These are phyloP conservation scores for Dynastes maya DNA, from an alignment of 2,888 invertebrate genomes.

Conservation along the genomic window DNA sequence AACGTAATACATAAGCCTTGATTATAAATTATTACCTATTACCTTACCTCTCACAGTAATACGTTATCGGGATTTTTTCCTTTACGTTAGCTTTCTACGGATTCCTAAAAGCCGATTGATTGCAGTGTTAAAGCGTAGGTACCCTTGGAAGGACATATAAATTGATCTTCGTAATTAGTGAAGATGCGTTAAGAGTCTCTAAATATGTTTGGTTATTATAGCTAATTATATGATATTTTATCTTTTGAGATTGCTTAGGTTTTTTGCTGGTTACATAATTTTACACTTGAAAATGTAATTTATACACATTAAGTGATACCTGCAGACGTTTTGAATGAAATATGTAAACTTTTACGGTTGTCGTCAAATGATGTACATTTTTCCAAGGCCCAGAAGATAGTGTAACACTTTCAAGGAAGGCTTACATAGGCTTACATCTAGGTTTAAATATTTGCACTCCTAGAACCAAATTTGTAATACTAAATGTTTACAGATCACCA, in stretches of 20 bases:
- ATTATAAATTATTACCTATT: conserved; percentile 43
- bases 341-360: too few species aligned
- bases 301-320: too few species aligned
- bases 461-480: too few species aligned
- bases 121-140: background rate
- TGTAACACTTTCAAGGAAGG: too few species aligned
- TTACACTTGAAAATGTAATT: background rate
- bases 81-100: conserved; percentile 10
- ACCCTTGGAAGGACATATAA: background rate
- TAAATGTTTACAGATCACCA: too few species aligned
- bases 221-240: background rate
- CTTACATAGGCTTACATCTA: too few species aligned
- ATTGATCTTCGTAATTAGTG: conserved; percentile 14
- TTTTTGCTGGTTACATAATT: background rate
- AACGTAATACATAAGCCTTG: conserved; percentile 28
- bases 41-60: conserved; percentile 5
- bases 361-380: too few species aligned
- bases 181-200: background rate
- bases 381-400: too few species aligned
- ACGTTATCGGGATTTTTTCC: conserved; percentile 30
- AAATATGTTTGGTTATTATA: background rate
- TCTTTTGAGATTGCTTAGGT: background rate
- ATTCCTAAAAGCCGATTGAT: conserved; percentile 14
- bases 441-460: too few species aligned
- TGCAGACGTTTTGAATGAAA: too few species aligned